Conservation (phyloP, 2,888 invertebrate species). For the Cremastinae sp. region DNA sequence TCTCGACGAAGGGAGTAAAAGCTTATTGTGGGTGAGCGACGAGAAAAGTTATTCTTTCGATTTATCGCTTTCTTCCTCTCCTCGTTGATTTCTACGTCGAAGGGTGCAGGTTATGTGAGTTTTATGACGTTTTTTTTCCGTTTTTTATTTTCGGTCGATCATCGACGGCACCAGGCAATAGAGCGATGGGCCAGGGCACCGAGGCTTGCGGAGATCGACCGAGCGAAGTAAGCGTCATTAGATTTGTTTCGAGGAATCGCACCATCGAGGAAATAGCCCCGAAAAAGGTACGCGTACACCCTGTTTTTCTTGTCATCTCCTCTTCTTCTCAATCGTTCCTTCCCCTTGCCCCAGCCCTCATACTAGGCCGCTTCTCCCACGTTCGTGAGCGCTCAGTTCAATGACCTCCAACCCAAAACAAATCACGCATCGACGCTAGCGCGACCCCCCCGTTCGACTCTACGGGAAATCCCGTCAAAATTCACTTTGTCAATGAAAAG, state of each 20-base stretch:
- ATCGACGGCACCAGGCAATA: conserved; percentile 31
- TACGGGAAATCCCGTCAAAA: background rate
- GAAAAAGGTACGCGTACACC: conserved; percentile 74
- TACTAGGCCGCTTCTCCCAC: conserved; percentile 36
- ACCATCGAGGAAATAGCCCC: conserved; percentile 79
- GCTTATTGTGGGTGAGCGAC: conserved; percentile 63
- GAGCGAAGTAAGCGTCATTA: conserved; percentile 78
- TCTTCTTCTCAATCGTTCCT: conserved; percentile 4
- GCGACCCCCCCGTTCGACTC: conserved; percentile 11
- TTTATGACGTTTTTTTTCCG: conserved; percentile 24
- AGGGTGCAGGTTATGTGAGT: conserved; percentile 71
- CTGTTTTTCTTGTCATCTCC: conserved; percentile 12
- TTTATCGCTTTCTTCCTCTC: conserved; percentile 2
- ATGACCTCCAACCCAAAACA: conserved; percentile 79
- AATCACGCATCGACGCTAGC: conserved; percentile 62
- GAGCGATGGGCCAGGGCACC: conserved; percentile 77
- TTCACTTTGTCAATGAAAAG: conserved; percentile 4
- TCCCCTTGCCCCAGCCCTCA: conserved; percentile 1
- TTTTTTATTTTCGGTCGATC: conserved; percentile 25
- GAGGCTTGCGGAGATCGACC: conserved; percentile 78
- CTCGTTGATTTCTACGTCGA: conserved; percentile 21
- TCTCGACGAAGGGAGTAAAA: conserved; percentile 64
- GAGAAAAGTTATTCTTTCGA: conserved; percentile 23
- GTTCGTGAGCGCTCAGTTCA: conserved; percentile 68
- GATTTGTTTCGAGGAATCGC: conserved; percentile 79